Base-by-base conservation (phyloP, 2,797 vertebrate species). In the Sus cebifrons region DNA sequence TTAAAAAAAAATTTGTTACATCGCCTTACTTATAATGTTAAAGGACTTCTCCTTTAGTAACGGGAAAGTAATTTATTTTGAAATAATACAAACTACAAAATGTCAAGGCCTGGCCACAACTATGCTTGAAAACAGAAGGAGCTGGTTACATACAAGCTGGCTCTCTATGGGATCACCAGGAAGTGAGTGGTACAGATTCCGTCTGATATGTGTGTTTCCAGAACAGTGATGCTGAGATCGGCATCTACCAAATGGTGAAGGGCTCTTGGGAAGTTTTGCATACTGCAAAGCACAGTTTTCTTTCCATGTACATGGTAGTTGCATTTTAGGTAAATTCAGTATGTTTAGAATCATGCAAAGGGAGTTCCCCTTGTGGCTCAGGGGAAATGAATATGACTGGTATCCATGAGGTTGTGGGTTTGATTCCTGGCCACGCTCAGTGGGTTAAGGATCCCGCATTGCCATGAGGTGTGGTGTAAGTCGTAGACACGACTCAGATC, bases 291-390 rank as follows among this genome's bases (percentile, higher is more conserved):
- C n/a, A 71, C 12, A 10, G 3, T 78, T 79, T 90, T 70, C 54
- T 82, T 77, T 93, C 8, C 1, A 58, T 79, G 21, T 36, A 49
- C 27, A 25, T 6, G 23, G 52, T 36, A 68, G 29, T 25, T 75
- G 25, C 17, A 23, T 52, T 68, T 73, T 64, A 27, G 58, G 64
- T 67, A 87, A 67, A 96, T 56, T 54, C 12, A n/a, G 75, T 20
- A 15, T 67, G 54, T 71, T 88, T 78, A 52, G 89, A 96, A 64
- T 87, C 3, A 54, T 79, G 23, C 20, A 71, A 81, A 82, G 21
- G 44, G 44, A 49, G 44, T 49, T 49, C 44, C 44, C 6, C 6
- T 49, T 2, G 44, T 9, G 44, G 44, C 44, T 49, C 44, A 49
- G 44, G 6, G 44, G 44, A 49, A 49, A 6, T 49, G 44, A 49